These are phyloP conservation scores for Psammodynastes pulverulentus DNA, from an alignment of 2,113 vertebrate species.

Conservation along the genomic window DNA sequence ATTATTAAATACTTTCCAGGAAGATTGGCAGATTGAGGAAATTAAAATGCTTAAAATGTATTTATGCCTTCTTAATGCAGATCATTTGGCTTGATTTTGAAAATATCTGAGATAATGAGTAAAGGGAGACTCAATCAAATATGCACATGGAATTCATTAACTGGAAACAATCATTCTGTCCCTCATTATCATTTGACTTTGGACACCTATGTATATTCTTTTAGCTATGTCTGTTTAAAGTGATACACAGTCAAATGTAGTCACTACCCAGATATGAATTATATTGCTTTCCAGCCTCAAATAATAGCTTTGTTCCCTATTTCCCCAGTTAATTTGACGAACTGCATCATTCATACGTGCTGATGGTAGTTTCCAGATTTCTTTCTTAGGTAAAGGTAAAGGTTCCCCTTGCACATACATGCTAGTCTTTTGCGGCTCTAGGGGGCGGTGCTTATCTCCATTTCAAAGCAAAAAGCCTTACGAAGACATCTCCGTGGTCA, in stretches of 20 bases:
- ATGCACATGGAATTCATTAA: slow-evolving; percentile 27
- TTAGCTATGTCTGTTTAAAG: neutral
- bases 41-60: neutral
- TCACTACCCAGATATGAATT: neutral
- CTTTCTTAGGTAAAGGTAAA: no score
- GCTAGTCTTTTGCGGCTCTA: no score
- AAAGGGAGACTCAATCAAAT: slow-evolving; percentile 8
- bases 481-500: no score
- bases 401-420: no score
- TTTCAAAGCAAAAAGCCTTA: no score
- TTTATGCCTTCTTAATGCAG: neutral
- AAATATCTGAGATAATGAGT: neutral
- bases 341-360: neutral
- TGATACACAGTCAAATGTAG: no score
- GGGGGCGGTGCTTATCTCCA: no score
- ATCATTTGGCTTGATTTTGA: slow-evolving; percentile 23
- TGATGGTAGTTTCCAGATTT: neutral
- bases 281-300: neutral
- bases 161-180: neutral
- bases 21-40: neutral
- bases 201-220: neutral
- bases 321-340: neutral
- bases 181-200: neutral
- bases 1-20: neutral
- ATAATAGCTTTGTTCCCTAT: neutral